Conservation (phyloP, 1,140 invertebrate genomes). For the Drosophila littoralis region DNA sequence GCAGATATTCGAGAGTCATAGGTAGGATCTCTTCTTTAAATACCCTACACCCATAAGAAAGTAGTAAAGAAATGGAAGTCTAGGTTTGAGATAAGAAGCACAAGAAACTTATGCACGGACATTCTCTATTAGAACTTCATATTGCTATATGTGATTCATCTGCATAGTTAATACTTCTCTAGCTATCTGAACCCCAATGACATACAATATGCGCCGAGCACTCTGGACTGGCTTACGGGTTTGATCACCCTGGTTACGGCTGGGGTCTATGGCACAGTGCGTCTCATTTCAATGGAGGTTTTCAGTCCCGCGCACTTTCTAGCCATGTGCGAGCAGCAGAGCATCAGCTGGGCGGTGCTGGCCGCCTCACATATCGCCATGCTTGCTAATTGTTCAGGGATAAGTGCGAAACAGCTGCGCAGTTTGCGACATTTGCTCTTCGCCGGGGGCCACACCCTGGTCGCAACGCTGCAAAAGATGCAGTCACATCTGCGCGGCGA, state of each 20-base stretch:
- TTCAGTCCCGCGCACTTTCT: constrained; percentile 67
- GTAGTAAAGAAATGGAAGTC: background rate
- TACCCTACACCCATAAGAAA: background rate
- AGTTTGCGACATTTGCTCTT: constrained; percentile 70
- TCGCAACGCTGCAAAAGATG: constrained; percentile 71
- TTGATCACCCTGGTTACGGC: constrained; percentile 68
- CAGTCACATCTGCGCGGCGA: constrained; percentile 59
- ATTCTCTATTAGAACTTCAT: background rate
- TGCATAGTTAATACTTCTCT: background rate
- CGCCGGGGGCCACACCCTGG: constrained; percentile 66
- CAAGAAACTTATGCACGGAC: too few relatives aligned
- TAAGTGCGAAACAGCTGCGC: constrained; percentile 37
- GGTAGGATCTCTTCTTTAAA: constrained; percentile 17
- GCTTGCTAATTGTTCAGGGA: constrained; percentile 54
- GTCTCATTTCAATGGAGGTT: constrained; percentile 68
- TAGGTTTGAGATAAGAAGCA: too few relatives aligned
- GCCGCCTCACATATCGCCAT: constrained; percentile 74
- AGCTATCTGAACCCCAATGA: constrained; percentile 69
- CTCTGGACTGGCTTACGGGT: constrained; percentile 76
- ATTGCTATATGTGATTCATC: background rate
- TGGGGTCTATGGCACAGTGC: constrained; percentile 61
- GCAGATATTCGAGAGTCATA: constrained; percentile 58
- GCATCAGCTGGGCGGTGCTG: constrained; percentile 60
- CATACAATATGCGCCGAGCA: constrained; percentile 74
- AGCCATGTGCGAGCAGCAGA: constrained; percentile 66